Percentiles rank a stretch among this genome's conserved stretches.
Evolutionary conservation across 2,888 invertebrate species (phyloP).

Genomic region (Odontocolon sp.): DNA sequence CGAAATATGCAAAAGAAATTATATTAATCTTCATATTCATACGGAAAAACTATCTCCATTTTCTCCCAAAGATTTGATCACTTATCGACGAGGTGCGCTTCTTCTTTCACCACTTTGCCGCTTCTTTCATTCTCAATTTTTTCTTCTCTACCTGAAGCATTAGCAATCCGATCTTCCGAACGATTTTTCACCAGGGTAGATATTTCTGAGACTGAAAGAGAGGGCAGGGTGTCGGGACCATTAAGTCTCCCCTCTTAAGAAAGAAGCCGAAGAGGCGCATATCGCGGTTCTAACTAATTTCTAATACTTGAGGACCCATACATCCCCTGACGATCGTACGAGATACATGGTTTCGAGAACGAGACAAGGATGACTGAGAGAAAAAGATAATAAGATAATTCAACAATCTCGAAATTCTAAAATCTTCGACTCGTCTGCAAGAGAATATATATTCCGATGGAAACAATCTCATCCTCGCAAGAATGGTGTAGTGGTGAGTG

Average conservation of each 20-base stretch:
- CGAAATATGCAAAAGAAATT: not conserved
- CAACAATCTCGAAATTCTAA: not conserved
- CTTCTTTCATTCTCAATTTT: conserved; percentile 11
- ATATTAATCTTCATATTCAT: not conserved
- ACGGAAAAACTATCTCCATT: conserved; percentile 21
- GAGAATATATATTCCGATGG: not conserved
- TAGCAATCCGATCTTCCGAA: not conserved
- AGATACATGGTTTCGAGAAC: conserved; percentile 66
- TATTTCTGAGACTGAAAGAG: conserved; percentile 1
- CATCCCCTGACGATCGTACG: conserved; percentile 55
- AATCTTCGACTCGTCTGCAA: conserved; percentile 6
- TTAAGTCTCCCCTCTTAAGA: conserved; percentile 43
- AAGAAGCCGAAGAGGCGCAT: conserved; percentile 27
- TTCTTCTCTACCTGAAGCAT: conserved; percentile 19
- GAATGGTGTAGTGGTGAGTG: conserved; percentile 26
- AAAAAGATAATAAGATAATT: conserved; percentile 1
- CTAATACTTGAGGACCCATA: conserved; percentile 54
- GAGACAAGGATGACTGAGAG: conserved; percentile 60
- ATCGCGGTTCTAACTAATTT: conserved; percentile 24
- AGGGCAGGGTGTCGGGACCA: conserved; percentile 41
- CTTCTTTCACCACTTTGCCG: conserved; percentile 1
- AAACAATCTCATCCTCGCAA: conserved; percentile 19
- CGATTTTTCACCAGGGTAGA: conserved; percentile 5
- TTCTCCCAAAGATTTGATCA: conserved; percentile 16
- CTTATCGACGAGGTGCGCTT: conserved; percentile 20